Base-by-base conservation (phyloP, 2,888 invertebrate genomes). In the Hyposoter dolosus region DNA sequence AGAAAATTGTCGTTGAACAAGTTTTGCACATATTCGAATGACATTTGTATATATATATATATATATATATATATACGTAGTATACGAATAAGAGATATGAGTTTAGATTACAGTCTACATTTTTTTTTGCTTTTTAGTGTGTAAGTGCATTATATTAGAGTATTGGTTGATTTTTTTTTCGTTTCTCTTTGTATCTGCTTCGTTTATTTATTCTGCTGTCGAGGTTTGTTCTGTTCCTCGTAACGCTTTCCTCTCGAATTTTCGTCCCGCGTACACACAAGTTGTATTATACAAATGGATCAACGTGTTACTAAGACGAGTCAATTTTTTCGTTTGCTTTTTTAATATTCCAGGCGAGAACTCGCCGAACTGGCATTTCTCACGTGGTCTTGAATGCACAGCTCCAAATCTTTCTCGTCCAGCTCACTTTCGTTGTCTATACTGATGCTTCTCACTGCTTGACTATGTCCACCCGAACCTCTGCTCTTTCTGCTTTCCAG, bases 401-500 rank as follows among this genome's bases (percentile, higher is more conserved):
- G 92, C 86, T 92, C 90, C 87, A 94, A 90, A 90, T 93, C 92
- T 88, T 92, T 87, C 95, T 96, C 94, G 95, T 95, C 93, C 95
- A 95, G 90, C 95, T 95, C 93, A 95, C 95, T 94, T 94, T 95
- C 94, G 63, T 94, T 94, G 87, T 95, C 95, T 85, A 95, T 93
- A 82, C 94, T 94, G 88, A 92, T 93, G 88, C 92, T 93, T 79
- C 93, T 91, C 68, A 91, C 88, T n/a, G 90, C 90, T 84, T 91
- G 89, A 12, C 91, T 91, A 82, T 91, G 91, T n/a, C 92, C 91
- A 74, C 92, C 93, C 65, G 93, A 93, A 93, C 93, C 92, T 32
- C 93, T 93, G 86, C 94, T 92, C 88, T 94, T 95, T 95, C 96
- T 96, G 86, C 96, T 95, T 92, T 97, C 96, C 94, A 97, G 94